phyloP scores from a whole-genome alignment of 2,113 vertebrate genomes.

The Macquaria ambigua region DNA sequence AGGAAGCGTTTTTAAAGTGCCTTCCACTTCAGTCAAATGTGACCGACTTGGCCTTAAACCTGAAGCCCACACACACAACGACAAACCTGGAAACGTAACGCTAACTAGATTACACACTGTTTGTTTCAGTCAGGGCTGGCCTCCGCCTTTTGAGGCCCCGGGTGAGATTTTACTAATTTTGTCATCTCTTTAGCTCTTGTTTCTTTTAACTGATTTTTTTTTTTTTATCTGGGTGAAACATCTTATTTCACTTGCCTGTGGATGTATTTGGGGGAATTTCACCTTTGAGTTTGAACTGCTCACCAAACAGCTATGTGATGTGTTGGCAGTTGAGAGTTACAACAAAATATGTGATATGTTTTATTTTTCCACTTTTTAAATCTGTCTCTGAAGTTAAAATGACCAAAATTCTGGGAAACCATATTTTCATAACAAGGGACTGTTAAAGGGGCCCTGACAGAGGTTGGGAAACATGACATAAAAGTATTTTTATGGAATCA shows the following conservation, averaged over 20 bases:
- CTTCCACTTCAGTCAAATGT: slow-evolving; percentile 54
- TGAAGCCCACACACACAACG: background rate
- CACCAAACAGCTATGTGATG: background rate
- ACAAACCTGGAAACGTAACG: background rate
- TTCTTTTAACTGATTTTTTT: background rate
- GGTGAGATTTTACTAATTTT: background rate
- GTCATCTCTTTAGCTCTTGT: background rate
- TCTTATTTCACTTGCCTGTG: too few species aligned
- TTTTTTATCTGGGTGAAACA: background rate
- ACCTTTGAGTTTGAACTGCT: background rate
- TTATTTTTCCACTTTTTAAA: slow-evolving; percentile 27
- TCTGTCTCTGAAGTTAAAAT: slow-evolving; percentile 26
- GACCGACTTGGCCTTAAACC: slow-evolving; percentile 33
- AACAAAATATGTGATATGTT: background rate
- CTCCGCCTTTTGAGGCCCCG: too few species aligned
- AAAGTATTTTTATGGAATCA: slow-evolving; percentile 81
- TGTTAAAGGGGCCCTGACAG: slow-evolving; percentile 27
- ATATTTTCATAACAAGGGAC: slow-evolving; percentile 43
- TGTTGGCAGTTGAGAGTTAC: background rate
- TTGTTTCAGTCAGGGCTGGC: background rate
- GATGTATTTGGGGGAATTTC: background rate
- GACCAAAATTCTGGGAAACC: slow-evolving; percentile 8
- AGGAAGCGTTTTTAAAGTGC: slow-evolving; percentile 59
- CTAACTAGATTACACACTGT: slow-evolving; percentile 8
- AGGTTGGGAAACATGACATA: slow-evolving; percentile 58